Evolutionary conservation across 30 jellyfish, hydroid and myxozoan species (phyloP), one percentile per base, ranked within the genome.

Genomic region (Clytia hemisphaerica): DNA sequence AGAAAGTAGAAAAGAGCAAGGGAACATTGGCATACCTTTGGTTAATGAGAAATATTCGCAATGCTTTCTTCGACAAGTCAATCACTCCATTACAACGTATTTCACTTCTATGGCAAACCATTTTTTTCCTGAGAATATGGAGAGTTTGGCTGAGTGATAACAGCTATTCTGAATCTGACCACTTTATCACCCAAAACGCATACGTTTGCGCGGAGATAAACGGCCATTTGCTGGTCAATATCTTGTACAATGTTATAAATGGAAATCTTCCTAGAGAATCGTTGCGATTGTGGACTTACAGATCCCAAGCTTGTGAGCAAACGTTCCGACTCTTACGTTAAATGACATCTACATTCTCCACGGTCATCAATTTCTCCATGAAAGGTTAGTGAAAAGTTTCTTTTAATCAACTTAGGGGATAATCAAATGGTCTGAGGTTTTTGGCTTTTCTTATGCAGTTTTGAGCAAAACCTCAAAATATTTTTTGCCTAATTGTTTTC

Each of bases 51-150:
- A n/a, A n/a, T n/a, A n/a, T n/a, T n/a, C n/a, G n/a, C n/a, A n/a
- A n/a, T 37, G 25, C 77, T 55, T 73, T 73, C 66, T 73, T 73
- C 45, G 76, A 73, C 85, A 73, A 57, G 62, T 57, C 85, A 26
- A 38, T 73, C 27, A 42, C 72, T 10, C 59, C 85, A 55, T 50
- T 73, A 12, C 29, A 68, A 57, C 78, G 85, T 37, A 24, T 57
- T 19, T 35, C 29, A 42, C 9, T 37, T 21, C 12, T 48, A 29
- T 71, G 65, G 76, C 45, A 73, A 58, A 9, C 65, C 3, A 47
- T 26, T 14, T 58, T 35, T 66, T 40, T 66, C 26, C 78, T 66
- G 30, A 26, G 78, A 66, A 66, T 45, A 16, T 66, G 78, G 78
- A 25, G 78, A 40, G 32, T 45, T n/a, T 66, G 78, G 67, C 69